These are phyloP conservation scores for Proales similis DNA, from an alignment of 1,140 invertebrate genomes.

Conservation along the genomic window DNA sequence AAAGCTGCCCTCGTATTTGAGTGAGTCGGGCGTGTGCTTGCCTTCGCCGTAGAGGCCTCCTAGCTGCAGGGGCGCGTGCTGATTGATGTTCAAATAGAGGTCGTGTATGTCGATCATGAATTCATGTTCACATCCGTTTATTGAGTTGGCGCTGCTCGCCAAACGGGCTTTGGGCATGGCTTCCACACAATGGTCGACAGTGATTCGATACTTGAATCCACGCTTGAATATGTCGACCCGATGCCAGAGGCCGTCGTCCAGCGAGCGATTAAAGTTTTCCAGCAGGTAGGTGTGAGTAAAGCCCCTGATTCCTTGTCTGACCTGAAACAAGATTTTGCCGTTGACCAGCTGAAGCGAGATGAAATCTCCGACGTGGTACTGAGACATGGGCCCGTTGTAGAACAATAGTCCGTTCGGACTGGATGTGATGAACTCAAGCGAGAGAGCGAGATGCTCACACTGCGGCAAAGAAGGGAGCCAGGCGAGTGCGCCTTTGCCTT, in stretches of 20 bases:
- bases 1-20: conserved; percentile 32
- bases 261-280: conserved; percentile 13
- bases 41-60: conserved; percentile 30
- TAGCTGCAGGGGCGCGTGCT: conserved; percentile 35
- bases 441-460: conserved; percentile 87
- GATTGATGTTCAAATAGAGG: conserved; percentile 29
- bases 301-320: conserved; percentile 90
- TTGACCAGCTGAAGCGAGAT: conserved; percentile 82
- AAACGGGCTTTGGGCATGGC: neutral
- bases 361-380: conserved; percentile 68
- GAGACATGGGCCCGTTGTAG: conserved; percentile 87
- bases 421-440: conserved; percentile 84
- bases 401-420: conserved; percentile 81
- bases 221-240: conserved; percentile 88
- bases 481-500: conserved; percentile 55
- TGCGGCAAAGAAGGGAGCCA: conserved; percentile 91
- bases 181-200: conserved; percentile 24
- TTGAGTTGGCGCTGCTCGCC: no score
- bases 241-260: conserved; percentile 64
- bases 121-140: conserved; percentile 37
- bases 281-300: conserved; percentile 63
- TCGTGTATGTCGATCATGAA: conserved; percentile 29
- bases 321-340: conserved; percentile 76
- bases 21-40: neutral
- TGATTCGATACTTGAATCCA: conserved; percentile 52